Conservation (phyloP, 2,888 invertebrate genomes). For the Ophonus ardosiacus region DNA sequence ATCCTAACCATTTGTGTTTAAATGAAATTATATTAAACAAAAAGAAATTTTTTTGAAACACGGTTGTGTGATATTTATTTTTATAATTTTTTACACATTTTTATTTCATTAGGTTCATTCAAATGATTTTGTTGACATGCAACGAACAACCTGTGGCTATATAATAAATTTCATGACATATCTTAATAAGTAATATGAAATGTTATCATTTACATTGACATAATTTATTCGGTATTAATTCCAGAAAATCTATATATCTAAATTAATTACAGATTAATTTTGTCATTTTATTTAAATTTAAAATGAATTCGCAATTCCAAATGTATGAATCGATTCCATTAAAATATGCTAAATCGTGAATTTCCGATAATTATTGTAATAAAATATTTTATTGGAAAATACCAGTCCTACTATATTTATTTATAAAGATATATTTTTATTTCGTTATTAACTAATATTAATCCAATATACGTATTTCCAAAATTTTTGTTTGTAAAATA, state of each 20-base stretch:
- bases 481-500: conserved; percentile 3
- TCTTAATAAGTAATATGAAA: conserved; percentile 51
- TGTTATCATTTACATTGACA: neutral
- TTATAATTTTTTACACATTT: conserved; percentile 25
- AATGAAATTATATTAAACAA: neutral
- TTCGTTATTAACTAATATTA: neutral
- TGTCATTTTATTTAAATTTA: conserved; percentile 15
- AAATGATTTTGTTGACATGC: conserved; percentile 57
- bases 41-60: neutral
- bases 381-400: conserved; percentile 4
- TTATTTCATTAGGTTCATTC: conserved; percentile 36
- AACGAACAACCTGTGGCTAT: conserved; percentile 56
- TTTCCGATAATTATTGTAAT: conserved; percentile 12
- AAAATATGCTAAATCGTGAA: neutral
- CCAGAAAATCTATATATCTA: neutral
- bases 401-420: neutral
- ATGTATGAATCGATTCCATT: neutral
- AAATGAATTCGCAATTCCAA: conserved; percentile 19
- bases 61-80: neutral
- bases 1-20: neutral
- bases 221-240: neutral
- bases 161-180: conserved; percentile 48
- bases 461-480: neutral
- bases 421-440: neutral
- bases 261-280: conserved; percentile 6